Conservation (phyloP, 1,140 invertebrate species). For the Drosophila santomea region DNA sequence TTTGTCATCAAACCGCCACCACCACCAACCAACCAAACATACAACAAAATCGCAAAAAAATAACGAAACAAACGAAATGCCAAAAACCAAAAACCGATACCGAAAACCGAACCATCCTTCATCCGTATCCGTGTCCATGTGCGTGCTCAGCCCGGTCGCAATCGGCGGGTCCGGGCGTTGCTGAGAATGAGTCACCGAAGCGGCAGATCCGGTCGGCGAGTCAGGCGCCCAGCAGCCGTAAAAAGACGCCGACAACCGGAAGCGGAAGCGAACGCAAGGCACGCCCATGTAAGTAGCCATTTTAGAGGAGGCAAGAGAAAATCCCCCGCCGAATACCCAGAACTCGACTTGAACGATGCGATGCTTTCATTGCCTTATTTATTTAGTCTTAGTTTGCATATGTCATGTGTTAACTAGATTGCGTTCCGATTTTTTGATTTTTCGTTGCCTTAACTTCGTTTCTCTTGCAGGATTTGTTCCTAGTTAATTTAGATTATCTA, state of each 20-base stretch:
- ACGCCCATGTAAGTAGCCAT: conserved; percentile 87
- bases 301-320: conserved; percentile 45
- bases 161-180: conserved; percentile 88
- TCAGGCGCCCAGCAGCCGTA: conserved; percentile 85
- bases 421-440: conserved; percentile 6
- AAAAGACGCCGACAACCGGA: conserved; percentile 75
- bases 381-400: conserved; percentile 72
- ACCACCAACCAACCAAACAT: conserved; percentile 55
- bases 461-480: conserved; percentile 28
- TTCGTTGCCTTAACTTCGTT: conserved; percentile 30
- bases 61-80: conserved; percentile 40
- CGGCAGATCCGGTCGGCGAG: conserved; percentile 89
- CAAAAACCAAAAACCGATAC: conserved; percentile 46
- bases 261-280: conserved; percentile 85
- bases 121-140: conserved; percentile 37
- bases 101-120: conserved; percentile 45
- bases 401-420: conserved; percentile 44
- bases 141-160: conserved; percentile 87
- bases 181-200: conserved; percentile 88
- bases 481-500: conserved; percentile 30
- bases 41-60: conserved; percentile 54
- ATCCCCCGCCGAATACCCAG: conserved; percentile 13
- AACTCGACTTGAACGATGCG: conserved; percentile 39
- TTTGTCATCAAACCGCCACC: conserved; percentile 71
- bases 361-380: conserved; percentile 50